Evolutionary conservation across 2,113 vertebrate genomes (phyloP).

Genomic region (Pluvialis apricaria): DNA sequence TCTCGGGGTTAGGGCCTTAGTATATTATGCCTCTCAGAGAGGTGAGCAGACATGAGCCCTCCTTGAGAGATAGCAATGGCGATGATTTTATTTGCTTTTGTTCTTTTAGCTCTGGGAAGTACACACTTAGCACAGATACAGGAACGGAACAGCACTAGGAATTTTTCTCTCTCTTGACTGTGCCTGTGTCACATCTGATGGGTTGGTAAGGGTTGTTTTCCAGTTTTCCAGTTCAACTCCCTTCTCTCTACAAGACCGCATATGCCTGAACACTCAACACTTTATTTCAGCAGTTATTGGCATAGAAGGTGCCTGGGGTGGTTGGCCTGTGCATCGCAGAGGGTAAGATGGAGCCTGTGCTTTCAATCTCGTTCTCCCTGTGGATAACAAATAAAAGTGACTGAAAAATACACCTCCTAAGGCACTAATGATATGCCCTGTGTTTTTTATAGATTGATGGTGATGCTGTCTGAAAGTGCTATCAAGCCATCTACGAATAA

Average conservation of each 20-base stretch:
- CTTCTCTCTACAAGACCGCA: neutral
- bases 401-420: neutral
- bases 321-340: neutral
- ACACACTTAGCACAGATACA: fast-evolving
- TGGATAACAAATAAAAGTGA: neutral
- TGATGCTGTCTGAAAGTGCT: neutral
- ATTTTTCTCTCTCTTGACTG: neutral
- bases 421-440: neutral
- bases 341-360: neutral
- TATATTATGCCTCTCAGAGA: neutral
- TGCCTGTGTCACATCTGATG: neutral
- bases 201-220: neutral
- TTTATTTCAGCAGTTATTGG: too few relatives aligned
- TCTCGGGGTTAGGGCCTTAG: too few relatives aligned
- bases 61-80: neutral
- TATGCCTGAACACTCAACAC: neutral
- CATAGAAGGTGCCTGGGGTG: neutral
- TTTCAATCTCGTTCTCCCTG: neutral
- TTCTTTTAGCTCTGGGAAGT: neutral
- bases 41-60: neutral
- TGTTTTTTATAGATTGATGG: neutral
- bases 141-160: neutral
- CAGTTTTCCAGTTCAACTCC: neutral
- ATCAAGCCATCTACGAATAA: neutral
- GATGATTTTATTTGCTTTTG: neutral